Percentiles rank a stretch among this genome's conserved stretches.
Conservation (phyloP, 2,888 invertebrate genomes). For the Thymelicus acteon region DNA sequence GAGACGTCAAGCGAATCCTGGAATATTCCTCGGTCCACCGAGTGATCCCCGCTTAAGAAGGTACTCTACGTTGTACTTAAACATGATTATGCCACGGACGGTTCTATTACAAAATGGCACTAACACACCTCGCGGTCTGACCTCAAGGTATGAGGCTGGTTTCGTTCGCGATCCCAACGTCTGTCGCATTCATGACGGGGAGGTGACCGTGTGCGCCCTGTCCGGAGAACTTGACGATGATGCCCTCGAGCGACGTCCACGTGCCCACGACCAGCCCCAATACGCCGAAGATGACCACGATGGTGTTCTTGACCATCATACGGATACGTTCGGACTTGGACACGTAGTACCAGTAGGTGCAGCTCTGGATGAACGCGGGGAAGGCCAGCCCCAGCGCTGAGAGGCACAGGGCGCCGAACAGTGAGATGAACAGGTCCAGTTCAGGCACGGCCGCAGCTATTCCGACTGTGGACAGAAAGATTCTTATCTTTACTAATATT, state of each 20-base stretch:
- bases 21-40: neutral
- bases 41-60: neutral
- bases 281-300: conserved; percentile 87
- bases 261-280: conserved; percentile 89
- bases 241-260: conserved; percentile 87
- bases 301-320: conserved; percentile 85
- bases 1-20: conserved; percentile 1
- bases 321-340: conserved; percentile 82
- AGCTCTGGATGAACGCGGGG: conserved; percentile 94
- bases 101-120: conserved; percentile 57
- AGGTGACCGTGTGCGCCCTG: conserved; percentile 41
- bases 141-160: conserved; percentile 44
- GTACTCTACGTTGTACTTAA: conserved; percentile 46
- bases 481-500: neutral
- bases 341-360: conserved; percentile 90
- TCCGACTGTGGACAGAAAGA: conserved; percentile 85
- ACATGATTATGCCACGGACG: conserved; percentile 50
- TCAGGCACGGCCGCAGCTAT: conserved; percentile 94
- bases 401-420: conserved; percentile 95
- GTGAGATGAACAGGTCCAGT: conserved; percentile 91
- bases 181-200: conserved; percentile 44
- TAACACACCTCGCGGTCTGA: conserved; percentile 40
- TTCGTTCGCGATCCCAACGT: conserved; percentile 40
- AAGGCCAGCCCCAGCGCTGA: conserved; percentile 95
- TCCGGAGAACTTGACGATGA: conserved; percentile 83